These are phyloP conservation scores for Diadegma fenestrale DNA, from an alignment of 2,888 invertebrate genomes.

Conservation along the genomic window DNA sequence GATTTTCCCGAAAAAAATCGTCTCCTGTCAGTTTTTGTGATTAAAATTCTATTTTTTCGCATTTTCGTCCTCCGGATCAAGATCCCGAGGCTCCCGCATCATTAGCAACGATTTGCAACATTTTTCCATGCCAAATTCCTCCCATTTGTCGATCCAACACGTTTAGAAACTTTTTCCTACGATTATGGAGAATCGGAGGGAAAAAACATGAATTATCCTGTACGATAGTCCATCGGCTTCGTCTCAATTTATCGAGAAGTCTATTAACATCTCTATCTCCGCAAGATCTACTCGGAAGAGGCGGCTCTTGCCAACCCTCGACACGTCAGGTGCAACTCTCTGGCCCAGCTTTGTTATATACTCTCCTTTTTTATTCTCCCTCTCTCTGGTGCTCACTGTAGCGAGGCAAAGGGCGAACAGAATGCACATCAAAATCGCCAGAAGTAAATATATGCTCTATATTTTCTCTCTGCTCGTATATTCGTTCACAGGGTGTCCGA, in stretches of 20 bases:
- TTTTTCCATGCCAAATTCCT: not conserved
- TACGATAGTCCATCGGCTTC: constrained; percentile 30
- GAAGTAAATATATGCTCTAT: constrained; percentile 21
- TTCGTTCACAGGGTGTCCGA: not conserved
- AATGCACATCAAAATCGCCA: constrained; percentile 36
- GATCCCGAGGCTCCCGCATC: not conserved
- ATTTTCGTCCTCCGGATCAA: not conserved
- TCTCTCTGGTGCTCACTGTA: constrained; percentile 11
- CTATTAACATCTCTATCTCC: constrained; percentile 77
- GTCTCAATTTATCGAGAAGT: constrained; percentile 75
- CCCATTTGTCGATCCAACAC: not conserved
- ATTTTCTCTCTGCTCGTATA: not conserved
- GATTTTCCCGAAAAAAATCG: not conserved
- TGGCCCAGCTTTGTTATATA: constrained; percentile 48
- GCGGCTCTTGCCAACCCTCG: constrained; percentile 70
- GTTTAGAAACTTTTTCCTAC: constrained; percentile 7
- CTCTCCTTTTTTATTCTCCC: constrained; percentile 22
- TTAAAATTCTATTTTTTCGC: not conserved
- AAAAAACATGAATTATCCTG: constrained; percentile 1
- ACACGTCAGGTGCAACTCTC: constrained; percentile 79
- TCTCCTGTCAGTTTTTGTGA: not conserved
- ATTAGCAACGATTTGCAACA: not conserved
- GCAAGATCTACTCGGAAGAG: constrained; percentile 73
- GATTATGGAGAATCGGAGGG: not conserved
- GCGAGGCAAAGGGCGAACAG: constrained; percentile 56